phyloP scores from a whole-genome alignment of 2,888 invertebrate genomes.

The Drosophila kuntzei region DNA sequence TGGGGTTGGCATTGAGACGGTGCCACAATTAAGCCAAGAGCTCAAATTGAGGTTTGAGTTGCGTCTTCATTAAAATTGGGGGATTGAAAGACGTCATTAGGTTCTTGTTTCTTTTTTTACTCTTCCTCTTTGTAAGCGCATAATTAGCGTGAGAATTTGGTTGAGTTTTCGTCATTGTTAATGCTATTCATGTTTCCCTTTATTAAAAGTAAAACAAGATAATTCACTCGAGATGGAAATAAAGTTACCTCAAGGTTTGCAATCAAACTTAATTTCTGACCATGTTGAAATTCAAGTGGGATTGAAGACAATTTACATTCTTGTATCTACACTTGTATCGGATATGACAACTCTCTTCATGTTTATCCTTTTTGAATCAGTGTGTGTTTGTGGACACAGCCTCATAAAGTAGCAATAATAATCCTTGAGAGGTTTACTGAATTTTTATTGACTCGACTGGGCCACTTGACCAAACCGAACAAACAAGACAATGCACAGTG shows the following conservation, averaged over 20 bases:
- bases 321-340: conserved; percentile 30
- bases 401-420: conserved; percentile 78
- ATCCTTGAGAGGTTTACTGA: conserved; percentile 79
- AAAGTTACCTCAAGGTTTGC: conserved; percentile 6
- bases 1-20: conserved; percentile 66
- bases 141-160: conserved; percentile 71
- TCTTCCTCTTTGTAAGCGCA: conserved; percentile 24
- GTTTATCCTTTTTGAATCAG: conserved; percentile 66
- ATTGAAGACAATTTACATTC: conserved; percentile 51
- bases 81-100: conserved; percentile 42
- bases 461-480: conserved; percentile 13
- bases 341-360: conserved; percentile 37
- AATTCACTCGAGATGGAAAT: conserved; percentile 14
- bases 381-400: conserved; percentile 38
- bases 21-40: conserved; percentile 64
- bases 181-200: conserved; percentile 17
- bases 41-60: conserved; percentile 32
- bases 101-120: conserved; percentile 38
- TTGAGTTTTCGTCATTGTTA: conserved; percentile 52
- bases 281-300: neutral
- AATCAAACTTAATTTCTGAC: conserved; percentile 10
- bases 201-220: conserved; percentile 20
- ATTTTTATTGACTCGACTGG: conserved; percentile 76
- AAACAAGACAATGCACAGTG: too few species aligned
- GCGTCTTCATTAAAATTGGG: conserved; percentile 56